Evolutionary conservation across 2,797 vertebrate genomes (phyloP), one percentile per base, ranked within the genome.

Genomic region (Rhynchotus rufescens): DNA sequence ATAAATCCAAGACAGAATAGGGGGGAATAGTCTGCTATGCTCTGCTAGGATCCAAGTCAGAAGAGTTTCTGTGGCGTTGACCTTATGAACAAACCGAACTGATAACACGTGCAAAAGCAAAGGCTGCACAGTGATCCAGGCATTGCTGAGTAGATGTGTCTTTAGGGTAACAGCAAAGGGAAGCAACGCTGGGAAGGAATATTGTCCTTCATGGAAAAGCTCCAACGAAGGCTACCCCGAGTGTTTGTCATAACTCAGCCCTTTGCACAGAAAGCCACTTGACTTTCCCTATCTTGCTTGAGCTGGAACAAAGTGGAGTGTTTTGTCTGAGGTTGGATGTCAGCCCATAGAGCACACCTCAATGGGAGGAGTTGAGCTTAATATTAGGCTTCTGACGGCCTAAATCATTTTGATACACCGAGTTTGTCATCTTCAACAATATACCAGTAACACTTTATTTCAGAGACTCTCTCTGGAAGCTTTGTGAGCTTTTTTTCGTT

Each of bases 341-440:
- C 51, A 52, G 51, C 28, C 26, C 26, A 28, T 52, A 52, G 26
- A 52, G 51, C 15, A 52, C 51, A 52, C 28, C 51, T 52, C 51
- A 52, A 28, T 9, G 9, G 51, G 51, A 52, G 26, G 20, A 52
- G 26, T 52, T 52, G 12, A n/a, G 16, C 44, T 49, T 23, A 32
- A 62, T 15, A 17, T 3, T 22, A 12, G 10, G 17, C 47, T 61
- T 49, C 80, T 3, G 2, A 12, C 2, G 2, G n/a, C 36, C 7
- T 10, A 25, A 44, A 23, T 12, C 15, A 34, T 11, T 5, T 47
- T 22, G 3, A 3, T 4, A n/a, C 4, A 13, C 38, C 0, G 1
- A 36, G 21, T 14, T 30, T 16, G 12, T 23, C 5, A 0, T 23
- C 25, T 22, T 42, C 34, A 19, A 0, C 0, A 4, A 3, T 20